Evolutionary conservation across 2,113 vertebrate species (phyloP).

Genomic region (Delphinapterus leucas): DNA sequence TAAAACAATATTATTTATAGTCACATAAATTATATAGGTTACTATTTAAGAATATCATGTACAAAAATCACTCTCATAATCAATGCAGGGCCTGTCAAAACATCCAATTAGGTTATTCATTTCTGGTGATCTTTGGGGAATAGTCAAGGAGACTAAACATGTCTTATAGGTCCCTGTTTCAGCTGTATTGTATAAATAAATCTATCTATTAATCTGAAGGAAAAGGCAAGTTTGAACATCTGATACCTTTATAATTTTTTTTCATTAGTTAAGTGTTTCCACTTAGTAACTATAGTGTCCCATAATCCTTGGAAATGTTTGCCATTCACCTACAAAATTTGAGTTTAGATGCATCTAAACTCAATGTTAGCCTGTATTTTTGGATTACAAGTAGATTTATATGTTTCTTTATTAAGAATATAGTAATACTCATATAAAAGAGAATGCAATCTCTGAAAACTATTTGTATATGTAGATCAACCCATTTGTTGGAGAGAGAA

Average conservation of each 20-base stretch:
- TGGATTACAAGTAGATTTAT: background rate
- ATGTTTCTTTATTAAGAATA: slow-evolving; percentile 21
- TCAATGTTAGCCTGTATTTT: background rate
- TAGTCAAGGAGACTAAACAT: slow-evolving; percentile 29
- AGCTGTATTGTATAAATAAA: slow-evolving; percentile 57
- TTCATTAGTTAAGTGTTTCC: slow-evolving; percentile 11
- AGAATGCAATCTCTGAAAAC: background rate
- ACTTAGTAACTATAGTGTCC: background rate
- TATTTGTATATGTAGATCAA: background rate
- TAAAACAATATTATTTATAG: background rate
- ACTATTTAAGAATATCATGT: slow-evolving; percentile 1
- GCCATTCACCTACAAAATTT: background rate
- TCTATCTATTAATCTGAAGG: slow-evolving; percentile 43
- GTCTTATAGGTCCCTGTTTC: background rate
- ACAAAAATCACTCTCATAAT: slow-evolving; percentile 29
- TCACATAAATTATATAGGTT: background rate
- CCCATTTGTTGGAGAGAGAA: background rate
- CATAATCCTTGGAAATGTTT: slow-evolving; percentile 2
- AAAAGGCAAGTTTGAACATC: slow-evolving; percentile 43
- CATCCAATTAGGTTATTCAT: background rate
- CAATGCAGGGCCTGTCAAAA: background rate
- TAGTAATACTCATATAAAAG: background rate
- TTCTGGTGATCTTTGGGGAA: slow-evolving; percentile 20
- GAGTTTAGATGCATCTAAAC: background rate
- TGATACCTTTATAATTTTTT: slow-evolving; percentile 31